Evolutionary conservation across 2,888 invertebrate genomes (phyloP), one percentile per base, ranked within the genome.

Genomic region (Acrobasis repandana): DNA sequence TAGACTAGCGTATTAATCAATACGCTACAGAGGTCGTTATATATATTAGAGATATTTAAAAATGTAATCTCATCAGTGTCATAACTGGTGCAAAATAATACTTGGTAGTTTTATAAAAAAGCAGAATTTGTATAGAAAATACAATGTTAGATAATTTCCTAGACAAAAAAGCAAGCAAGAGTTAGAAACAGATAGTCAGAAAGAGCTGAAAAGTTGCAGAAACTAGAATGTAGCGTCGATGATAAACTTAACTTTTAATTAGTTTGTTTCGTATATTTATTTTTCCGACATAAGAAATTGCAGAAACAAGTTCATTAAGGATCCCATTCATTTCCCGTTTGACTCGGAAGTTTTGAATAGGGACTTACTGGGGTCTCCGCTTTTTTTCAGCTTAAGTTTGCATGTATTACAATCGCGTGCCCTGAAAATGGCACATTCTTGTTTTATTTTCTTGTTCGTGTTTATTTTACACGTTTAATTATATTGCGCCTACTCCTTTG

Each of bases 251-350:
- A 54, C 9, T 54, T 38, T 16, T 54, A 54, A 54, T 54, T 54
- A 54, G 38, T 54, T 54, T 38, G 18, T 16, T 8, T 11, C 1
- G 14, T n/a, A 43, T 14, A 18, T 54, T 18, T 38, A 10, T 54
- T 49, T 16, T 15, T 28, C 14, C 14, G 50, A 43, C 43, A 43
- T n/a, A 28, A 47, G 52, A 49, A 62, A 60, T 60, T 46, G 58
- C 34, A 34, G 51, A 62, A 63, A 60, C 60, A 60, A 60, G 62
- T 57, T 63, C 60, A 56, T 63, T 60, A 60, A 20, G 33, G 56
- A 43, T 59, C 59, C 56, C 33, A 60, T 60, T 57, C 36, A 52
- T 38, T 60, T 60, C 50, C 38, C 43, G 56, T 59, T 62, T 62
- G 56, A 50, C 50, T 60, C 51, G 43, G 50, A 61, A 56, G 56